These are phyloP conservation scores for Coregonus suidteri DNA, from an alignment of 2,797 vertebrate species.

Conservation along the genomic window DNA sequence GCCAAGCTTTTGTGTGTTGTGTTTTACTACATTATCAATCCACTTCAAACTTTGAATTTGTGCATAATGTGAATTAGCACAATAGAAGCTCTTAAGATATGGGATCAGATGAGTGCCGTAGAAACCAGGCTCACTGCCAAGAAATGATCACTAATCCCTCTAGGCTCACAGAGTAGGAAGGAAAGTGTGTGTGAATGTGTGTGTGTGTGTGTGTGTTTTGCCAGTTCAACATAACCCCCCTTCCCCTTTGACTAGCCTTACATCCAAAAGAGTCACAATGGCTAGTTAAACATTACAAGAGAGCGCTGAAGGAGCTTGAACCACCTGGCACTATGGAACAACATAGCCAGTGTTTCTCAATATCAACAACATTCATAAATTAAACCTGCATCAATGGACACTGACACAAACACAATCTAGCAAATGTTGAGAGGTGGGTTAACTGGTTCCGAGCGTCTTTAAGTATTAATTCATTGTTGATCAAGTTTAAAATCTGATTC, in stretches of 20 bases:
- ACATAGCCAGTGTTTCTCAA: conserved; percentile 24
- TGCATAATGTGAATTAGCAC: conserved; percentile 40
- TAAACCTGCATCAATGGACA: neutral
- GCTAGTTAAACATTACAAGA: conserved; percentile 68
- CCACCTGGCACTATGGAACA: conserved; percentile 43
- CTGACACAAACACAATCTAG: neutral
- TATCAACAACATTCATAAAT: conserved; percentile 15
- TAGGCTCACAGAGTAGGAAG: conserved; percentile 53
- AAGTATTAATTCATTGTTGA: conserved; percentile 31
- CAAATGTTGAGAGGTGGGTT: conserved; percentile 4
- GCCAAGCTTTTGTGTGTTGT: neutral
- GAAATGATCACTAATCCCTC: conserved; percentile 66
- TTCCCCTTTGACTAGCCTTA: conserved; percentile 34
- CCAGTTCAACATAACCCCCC: conserved; percentile 5
- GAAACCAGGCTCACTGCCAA: conserved; percentile 62
- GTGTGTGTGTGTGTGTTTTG: neutral
- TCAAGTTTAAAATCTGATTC: neutral
- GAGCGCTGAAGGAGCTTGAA: conserved; percentile 31
- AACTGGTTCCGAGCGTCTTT: conserved; percentile 18
- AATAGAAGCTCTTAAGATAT: conserved; percentile 63
- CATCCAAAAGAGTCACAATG: conserved; percentile 42
- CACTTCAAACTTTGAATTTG: conserved; percentile 31
- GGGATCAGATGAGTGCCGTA: conserved; percentile 61
- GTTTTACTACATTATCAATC: conserved; percentile 19
- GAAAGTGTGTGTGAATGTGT: conserved; percentile 45